Base-by-base conservation (phyloP, 2,113 vertebrate genomes). In the Colossoma macropomum region DNA sequence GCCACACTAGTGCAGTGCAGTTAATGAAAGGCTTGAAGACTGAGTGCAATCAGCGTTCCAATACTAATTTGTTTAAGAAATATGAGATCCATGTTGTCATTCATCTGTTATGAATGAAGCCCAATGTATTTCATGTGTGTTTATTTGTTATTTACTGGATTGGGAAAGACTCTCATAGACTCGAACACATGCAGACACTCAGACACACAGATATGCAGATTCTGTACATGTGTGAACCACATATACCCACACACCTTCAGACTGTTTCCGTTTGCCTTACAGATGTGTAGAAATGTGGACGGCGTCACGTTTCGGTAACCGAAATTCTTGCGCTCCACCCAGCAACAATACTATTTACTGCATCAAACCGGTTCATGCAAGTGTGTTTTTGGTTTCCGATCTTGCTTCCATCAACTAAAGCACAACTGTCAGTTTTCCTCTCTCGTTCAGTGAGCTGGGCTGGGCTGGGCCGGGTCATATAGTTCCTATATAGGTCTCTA, bases 201-300 rank as follows among this genome's bases (percentile, higher is more conserved):
- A 85, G 54, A 81, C 23, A 41, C 21, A 25, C 56, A 77, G 13
- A 3, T 16, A 56, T 38, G 50, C 30, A 70, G 4, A 17, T 27
- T 27, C 21, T 38, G 30, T 34, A 45, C 34, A 28, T 15, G 23
- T 77, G 17, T 1, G 8, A 48, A 68, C 0, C 19, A 34, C 7
- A 6, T 19, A 50, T 13, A n/a, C 70, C 30, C 65, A 68, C 69
- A 48, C 28, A 65, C 50, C 66, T 28, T 12, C 66, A 71, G 17
- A 63, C 56, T 82, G 13, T 12, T 34, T 30, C 65, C 50, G 60
- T 77, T 72, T 79, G 60, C 77, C 25, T 15, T 74, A 59, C 60
- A 75, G 77, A 75, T 80, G 69, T 75, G 59, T 41, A 25, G 8
- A 21, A 3, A 72, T 60, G 28, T 62, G 23, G 30, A 74, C 52